These are phyloP conservation scores for Neomorphus geoffroyi DNA, from an alignment of 2,797 vertebrate genomes.

Conservation along the genomic window DNA sequence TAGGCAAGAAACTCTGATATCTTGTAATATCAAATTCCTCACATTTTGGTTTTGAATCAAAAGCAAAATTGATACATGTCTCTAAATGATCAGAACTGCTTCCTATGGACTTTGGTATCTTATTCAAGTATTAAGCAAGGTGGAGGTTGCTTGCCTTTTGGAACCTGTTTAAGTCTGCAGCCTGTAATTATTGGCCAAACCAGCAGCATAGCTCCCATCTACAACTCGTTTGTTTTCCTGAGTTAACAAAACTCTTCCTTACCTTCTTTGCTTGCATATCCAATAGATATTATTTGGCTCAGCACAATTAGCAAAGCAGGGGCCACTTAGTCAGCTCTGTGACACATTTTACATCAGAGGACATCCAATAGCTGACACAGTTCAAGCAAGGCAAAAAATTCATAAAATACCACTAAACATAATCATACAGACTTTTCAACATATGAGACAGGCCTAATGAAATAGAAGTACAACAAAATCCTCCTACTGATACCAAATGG, in stretches of 20 bases:
- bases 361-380: background rate
- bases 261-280: no score
- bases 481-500: no score
- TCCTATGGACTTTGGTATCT: background rate
- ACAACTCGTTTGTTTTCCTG: background rate
- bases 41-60: background rate
- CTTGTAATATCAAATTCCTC: background rate
- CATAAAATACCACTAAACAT: no score
- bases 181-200: slow-evolving; percentile 42
- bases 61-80: background rate
- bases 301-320: no score
- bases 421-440: no score
- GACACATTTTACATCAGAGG: background rate
- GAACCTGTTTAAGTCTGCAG: background rate
- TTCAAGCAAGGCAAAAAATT: background rate
- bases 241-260: no score
- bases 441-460: no score
- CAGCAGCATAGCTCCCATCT: background rate
- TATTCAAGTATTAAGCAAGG: background rate
- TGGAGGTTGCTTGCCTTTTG: background rate
- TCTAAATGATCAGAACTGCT: background rate
- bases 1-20: background rate
- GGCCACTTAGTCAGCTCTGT: no score
- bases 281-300: no score
- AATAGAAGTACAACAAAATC: no score